phyloP scores from a whole-genome alignment of 2,797 vertebrate species.

The Psittacula derbiana region DNA sequence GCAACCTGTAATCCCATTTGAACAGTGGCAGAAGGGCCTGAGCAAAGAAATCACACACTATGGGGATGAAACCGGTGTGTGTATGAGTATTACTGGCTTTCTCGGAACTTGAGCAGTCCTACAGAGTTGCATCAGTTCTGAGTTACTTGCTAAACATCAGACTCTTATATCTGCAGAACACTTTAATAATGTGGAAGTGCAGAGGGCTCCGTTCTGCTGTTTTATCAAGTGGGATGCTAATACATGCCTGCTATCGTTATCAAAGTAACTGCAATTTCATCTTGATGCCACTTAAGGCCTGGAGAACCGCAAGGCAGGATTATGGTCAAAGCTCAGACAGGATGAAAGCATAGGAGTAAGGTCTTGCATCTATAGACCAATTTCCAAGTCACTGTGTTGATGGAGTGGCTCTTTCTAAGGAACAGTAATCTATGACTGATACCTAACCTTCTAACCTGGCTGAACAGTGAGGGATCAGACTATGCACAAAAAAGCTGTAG shows the following conservation, averaged over 20 bases:
- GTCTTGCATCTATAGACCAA: neutral
- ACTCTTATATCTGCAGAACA: neutral
- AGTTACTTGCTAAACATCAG: neutral
- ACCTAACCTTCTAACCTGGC: neutral
- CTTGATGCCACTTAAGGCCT: neutral
- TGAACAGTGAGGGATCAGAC: neutral
- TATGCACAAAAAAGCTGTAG: neutral
- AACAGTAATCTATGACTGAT: neutral
- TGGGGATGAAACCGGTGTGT: neutral
- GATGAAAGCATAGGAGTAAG: neutral
- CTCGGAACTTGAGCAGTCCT: neutral
- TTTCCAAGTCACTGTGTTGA: neutral
- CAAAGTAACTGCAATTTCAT: neutral
- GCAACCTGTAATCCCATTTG: neutral
- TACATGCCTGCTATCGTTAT: neutral
- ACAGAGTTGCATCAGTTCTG: accelerated
- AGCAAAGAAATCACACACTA: neutral
- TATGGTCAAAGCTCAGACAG: neutral
- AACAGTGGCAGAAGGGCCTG: neutral
- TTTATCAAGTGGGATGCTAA: neutral
- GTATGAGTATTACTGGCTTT: neutral
- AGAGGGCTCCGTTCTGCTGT: neutral
- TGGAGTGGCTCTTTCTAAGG: neutral
- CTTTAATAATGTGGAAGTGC: neutral
- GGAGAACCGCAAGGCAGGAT: neutral